Evolutionary conservation across 2,113 vertebrate species (phyloP).

Genomic region (Leucoraja erinaceus): DNA sequence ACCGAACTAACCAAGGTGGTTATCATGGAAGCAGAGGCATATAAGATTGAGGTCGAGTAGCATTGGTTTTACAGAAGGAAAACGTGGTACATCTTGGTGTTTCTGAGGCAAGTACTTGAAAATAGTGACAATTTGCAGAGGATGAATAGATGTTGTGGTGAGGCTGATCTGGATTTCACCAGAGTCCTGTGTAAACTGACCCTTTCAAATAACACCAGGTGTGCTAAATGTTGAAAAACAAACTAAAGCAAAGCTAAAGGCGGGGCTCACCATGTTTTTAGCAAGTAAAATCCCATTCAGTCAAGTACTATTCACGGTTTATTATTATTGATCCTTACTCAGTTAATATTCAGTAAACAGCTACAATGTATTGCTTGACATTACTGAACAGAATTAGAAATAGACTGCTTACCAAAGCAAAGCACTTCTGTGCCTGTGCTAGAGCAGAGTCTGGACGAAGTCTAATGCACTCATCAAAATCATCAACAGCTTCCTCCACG

Average conservation of each 20-base stretch:
- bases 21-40: not conserved
- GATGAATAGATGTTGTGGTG: not conserved
- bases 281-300: not conserved
- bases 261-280: not conserved
- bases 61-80: not conserved
- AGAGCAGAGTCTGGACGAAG: constrained; percentile 90
- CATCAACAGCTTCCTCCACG: constrained; percentile 91
- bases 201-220: not conserved
- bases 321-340: not conserved
- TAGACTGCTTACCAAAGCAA: constrained; percentile 74
- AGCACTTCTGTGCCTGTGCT: constrained; percentile 96
- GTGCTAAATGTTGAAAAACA: not conserved
- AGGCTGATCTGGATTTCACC: not conserved
- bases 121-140: too few relatives aligned
- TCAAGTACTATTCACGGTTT: not conserved
- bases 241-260: not conserved
- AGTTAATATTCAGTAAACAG: not conserved
- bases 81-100: not conserved
- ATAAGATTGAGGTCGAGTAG: not conserved
- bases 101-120: not conserved
- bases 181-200: not conserved
- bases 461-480: constrained; percentile 94
- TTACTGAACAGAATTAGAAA: not conserved
- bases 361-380: not conserved
- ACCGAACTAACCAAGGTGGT: not conserved